Evolutionary conservation across 2,797 vertebrate genomes (phyloP).

Genomic region (Tapera naevia): DNA sequence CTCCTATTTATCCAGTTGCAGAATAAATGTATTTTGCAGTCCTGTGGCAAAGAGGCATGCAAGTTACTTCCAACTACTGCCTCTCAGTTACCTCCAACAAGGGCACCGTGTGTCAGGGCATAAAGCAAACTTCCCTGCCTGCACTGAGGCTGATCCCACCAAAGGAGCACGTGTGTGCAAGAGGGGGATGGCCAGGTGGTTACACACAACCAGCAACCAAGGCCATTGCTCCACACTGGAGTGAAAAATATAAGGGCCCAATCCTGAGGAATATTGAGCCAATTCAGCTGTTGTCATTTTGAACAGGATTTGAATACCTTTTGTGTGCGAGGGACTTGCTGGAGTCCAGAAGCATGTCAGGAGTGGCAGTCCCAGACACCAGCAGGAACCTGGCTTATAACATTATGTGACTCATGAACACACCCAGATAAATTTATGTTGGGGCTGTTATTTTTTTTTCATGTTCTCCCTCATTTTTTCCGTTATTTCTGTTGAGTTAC

Average conservation of each 20-base stretch:
- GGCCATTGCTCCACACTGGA: background rate
- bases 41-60: background rate
- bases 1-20: background rate
- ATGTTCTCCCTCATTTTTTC: background rate
- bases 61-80: background rate
- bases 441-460: background rate
- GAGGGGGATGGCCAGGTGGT: rapidly evolving
- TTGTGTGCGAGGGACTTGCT: background rate
- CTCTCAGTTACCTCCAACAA: background rate
- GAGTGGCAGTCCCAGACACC: background rate
- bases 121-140: rapidly evolving
- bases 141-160: rapidly evolving
- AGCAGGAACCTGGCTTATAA: background rate
- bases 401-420: background rate
- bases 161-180: rapidly evolving
- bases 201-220: rapidly evolving
- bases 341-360: background rate
- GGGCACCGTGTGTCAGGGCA: background rate
- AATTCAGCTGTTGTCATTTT: background rate
- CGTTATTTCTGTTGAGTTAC: background rate
- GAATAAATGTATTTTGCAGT: background rate
- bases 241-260: background rate
- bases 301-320: background rate
- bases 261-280: background rate
- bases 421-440: background rate